These are phyloP conservation scores for Strigamia crassipes DNA, from an alignment of 2,888 invertebrate species.

Conservation along the genomic window DNA sequence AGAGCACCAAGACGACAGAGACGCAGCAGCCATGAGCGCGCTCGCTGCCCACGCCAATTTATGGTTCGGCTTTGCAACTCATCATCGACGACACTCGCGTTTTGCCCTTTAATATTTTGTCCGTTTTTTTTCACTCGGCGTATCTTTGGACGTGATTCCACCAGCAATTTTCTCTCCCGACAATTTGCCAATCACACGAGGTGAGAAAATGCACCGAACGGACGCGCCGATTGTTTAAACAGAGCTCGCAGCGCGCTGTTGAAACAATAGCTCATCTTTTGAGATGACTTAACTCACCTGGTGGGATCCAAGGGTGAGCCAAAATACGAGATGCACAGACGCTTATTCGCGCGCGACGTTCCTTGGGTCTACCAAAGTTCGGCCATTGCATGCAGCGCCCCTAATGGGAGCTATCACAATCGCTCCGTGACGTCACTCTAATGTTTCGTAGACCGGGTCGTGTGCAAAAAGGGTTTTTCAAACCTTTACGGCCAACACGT, in stretches of 20 bases:
- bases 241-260: background rate
- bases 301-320: background rate
- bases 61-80: background rate
- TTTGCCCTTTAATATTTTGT: background rate
- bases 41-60: background rate
- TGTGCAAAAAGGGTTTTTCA: slow-evolving; percentile 17
- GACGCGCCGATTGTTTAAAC: background rate
- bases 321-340: slow-evolving; percentile 5
- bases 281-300: slow-evolving; percentile 8
- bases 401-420: background rate
- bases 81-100: background rate
- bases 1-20: background rate
- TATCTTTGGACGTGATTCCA: background rate
- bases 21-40: slow-evolving; percentile 14
- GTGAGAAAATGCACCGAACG: background rate
- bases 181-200: background rate
- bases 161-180: too few relatives aligned
- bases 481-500: background rate
- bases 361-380: background rate
- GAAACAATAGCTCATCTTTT: background rate
- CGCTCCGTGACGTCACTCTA: background rate
- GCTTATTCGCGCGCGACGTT: slow-evolving; percentile 17
- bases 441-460: background rate
- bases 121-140: background rate
- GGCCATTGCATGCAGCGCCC: slow-evolving; percentile 21